Conservation (phyloP, 64 coral and sea anemone species). For the Hydrozoanthus tunicans region DNA sequence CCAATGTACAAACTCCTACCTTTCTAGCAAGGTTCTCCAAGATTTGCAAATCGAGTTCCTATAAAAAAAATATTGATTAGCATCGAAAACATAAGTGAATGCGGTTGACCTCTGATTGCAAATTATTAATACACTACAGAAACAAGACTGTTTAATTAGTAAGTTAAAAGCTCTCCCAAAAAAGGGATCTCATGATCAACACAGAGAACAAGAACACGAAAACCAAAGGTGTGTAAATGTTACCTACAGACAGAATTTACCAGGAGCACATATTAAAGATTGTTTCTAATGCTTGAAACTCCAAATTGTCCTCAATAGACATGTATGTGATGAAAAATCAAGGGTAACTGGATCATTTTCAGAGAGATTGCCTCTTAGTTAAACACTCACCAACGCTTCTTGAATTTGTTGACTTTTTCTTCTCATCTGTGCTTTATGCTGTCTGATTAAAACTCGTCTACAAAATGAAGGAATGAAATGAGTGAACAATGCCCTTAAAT, state of each 20-base stretch:
- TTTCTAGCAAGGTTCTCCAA: slow-evolving; percentile 75
- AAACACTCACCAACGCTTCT: slow-evolving; percentile 84
- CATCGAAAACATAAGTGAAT: background rate
- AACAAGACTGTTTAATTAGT: too few species aligned
- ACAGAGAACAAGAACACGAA: too few species aligned
- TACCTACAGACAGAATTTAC: too few species aligned
- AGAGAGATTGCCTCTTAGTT: background rate
- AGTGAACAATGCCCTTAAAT: background rate
- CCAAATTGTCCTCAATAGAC: too few species aligned
- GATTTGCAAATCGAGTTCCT: slow-evolving; percentile 96
- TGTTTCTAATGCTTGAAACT: too few species aligned
- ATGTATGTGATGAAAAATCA: background rate
- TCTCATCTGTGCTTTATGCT: slow-evolving; percentile 99
- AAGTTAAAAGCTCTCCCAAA: too few species aligned
- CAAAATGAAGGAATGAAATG: slow-evolving; percentile 1
- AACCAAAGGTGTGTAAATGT: too few species aligned
- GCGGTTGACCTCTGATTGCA: too few species aligned
- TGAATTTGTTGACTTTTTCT: slow-evolving; percentile 98
- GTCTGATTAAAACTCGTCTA: slow-evolving; percentile 92
- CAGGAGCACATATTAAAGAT: too few species aligned
- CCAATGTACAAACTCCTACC: slow-evolving; percentile 24
- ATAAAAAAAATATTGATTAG: background rate
- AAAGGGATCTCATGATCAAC: too few species aligned
- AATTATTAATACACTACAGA: too few species aligned
- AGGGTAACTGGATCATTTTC: background rate